phyloP scores from a whole-genome alignment of 2,888 invertebrate genomes.

The Spisula solida region DNA sequence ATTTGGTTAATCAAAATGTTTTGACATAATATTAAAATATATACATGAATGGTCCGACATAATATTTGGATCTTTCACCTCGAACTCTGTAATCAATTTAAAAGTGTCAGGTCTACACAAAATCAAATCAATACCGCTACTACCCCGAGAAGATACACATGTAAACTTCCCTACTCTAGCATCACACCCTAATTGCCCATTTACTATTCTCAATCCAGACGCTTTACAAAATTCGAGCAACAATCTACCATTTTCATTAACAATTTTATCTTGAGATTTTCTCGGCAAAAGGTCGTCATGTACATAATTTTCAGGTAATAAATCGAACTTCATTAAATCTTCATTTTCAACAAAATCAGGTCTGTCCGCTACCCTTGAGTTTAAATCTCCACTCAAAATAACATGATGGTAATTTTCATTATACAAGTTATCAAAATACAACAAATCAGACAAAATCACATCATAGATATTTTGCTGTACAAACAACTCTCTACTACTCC shows the following conservation, averaged over 20 bases:
- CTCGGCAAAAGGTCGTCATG: background rate
- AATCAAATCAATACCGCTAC: background rate
- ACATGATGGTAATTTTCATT: background rate
- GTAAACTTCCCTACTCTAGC: background rate
- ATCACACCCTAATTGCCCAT: background rate
- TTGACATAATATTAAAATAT: too few species aligned
- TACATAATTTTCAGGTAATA: background rate
- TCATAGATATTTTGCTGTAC: background rate
- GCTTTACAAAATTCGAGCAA: background rate
- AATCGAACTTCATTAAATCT: background rate
- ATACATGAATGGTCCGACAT: too few species aligned
- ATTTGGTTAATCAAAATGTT: too few species aligned
- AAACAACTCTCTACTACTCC: background rate
- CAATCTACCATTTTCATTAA: background rate
- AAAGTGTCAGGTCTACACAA: too few species aligned
- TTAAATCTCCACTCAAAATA: background rate
- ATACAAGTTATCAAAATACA: background rate
- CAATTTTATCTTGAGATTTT: background rate
- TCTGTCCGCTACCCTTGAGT: background rate
- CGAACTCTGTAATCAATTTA: too few species aligned
- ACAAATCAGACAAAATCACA: background rate
- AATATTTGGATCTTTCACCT: too few species aligned
- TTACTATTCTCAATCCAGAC: background rate
- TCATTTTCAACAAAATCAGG: background rate
- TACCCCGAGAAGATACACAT: too few species aligned